Percentiles rank a stretch among this genome's conserved stretches.
Conservation (phyloP, 2,888 invertebrate species). For the Oxyteleia sp. region DNA sequence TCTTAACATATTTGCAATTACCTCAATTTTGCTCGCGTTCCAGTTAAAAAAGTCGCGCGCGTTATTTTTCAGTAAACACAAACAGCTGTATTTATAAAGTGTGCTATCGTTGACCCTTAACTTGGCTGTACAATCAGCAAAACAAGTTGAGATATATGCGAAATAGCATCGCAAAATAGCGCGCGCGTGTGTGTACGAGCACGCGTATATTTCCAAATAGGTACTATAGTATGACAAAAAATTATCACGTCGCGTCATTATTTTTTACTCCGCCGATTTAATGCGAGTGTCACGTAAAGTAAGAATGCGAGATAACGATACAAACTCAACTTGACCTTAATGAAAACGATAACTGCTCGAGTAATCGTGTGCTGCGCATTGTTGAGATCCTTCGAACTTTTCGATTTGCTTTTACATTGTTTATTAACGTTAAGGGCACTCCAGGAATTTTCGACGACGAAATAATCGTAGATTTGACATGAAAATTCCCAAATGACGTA, state of each 20-base stretch:
- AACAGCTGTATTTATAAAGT: slow-evolving; percentile 47
- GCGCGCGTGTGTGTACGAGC: neutral
- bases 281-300: slow-evolving; percentile 50
- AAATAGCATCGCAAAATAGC: slow-evolving; percentile 35
- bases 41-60: neutral
- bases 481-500: neutral
- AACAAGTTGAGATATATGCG: slow-evolving; percentile 43
- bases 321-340: slow-evolving; percentile 65
- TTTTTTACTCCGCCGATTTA: slow-evolving; percentile 48
- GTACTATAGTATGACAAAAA: slow-evolving; percentile 33
- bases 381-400: slow-evolving; percentile 22
- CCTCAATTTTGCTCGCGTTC: neutral
- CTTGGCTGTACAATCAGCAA: slow-evolving; percentile 47
- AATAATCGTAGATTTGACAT: neutral
- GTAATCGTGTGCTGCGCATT: slow-evolving; percentile 32
- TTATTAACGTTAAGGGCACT: too few species aligned
- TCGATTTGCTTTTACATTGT: neutral
- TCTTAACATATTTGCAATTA: too few species aligned
- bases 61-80: slow-evolving; percentile 28
- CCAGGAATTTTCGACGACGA: too few species aligned
- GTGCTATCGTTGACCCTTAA: slow-evolving; percentile 55
- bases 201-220: slow-evolving; percentile 46
- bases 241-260: slow-evolving; percentile 59
- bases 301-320: slow-evolving; percentile 56
- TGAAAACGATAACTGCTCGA: slow-evolving; percentile 51